Evolutionary conservation across 2,113 vertebrate genomes (phyloP), one percentile per base, ranked within the genome.

Genomic region (Cochlearius cochlearius): DNA sequence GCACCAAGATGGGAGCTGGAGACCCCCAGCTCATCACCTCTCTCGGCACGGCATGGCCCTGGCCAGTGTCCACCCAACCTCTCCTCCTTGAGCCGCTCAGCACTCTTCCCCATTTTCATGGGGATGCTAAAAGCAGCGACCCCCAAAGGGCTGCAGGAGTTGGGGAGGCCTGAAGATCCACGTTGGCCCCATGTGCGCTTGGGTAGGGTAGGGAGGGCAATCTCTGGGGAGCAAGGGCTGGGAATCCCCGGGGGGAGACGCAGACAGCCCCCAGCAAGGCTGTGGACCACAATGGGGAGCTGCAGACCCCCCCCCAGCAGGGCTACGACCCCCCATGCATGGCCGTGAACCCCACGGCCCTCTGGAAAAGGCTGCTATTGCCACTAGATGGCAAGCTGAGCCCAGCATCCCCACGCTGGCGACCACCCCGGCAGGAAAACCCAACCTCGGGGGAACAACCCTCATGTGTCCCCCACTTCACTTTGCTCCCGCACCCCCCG

Each of bases 341-440:
- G 1, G 49, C 53, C 7, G 2, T 2, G 38, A 80, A 38, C 22
- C 18, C 41, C 71, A 20, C 0, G 0, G 68, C 7, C 15, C 58
- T 45, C 47, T 0, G 0, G 52, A 36, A 59, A 69, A 62, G 25
- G 66, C 62, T 20, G 10, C 8, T 45, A 27, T 17, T 71, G 71
- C 94, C 97, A 91, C 97, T 97, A 97, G 97, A 82, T 94, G 96
- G 96, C 96, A 96, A 96, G 50, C 93, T 78, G 69, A 95, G 87
- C 62, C 53, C 85, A 82, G 73, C 49, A 50, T 68, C 89, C 30
- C 53, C 0, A 0, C 1, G 2, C 50, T 45, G 52, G 25, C 0
- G 0, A 50, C 60, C 36, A 38, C 19, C 8, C 34, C 47, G 25
- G 11, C 45, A 71, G 30, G n/a, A 90, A 80, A 85, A 53, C 6